Evolutionary conservation across 2,797 vertebrate species (phyloP).

Genomic region (Sebastes diploproa): DNA sequence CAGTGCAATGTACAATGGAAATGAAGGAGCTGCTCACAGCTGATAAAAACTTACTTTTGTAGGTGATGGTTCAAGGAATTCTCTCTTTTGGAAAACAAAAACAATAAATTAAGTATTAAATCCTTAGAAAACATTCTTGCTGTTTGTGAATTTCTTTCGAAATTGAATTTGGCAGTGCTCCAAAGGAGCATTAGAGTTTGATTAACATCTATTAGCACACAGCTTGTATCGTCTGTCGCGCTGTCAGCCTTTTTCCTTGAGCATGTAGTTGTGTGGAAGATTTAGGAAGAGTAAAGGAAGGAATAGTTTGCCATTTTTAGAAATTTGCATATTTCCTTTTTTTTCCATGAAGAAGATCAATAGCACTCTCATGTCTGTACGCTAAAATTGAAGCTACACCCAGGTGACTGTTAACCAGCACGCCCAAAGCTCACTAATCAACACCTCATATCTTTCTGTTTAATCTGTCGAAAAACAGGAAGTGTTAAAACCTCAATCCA

Average conservation of each 20-base stretch:
- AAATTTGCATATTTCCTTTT: neutral
- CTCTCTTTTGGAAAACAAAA: neutral
- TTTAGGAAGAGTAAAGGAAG: neutral
- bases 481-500: neutral
- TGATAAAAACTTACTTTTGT: neutral
- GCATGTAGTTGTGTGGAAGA: neutral
- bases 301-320: neutral
- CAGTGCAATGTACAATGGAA: neutral
- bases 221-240: neutral
- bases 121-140: neutral
- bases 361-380: neutral
- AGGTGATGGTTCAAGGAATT: neutral
- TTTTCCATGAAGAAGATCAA: neutral
- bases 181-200: neutral
- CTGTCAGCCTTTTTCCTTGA: neutral
- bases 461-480: neutral
- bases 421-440: neutral
- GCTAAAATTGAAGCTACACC: neutral
- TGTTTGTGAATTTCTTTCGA: neutral
- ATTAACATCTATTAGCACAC: neutral
- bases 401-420: neutral
- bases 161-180: neutral
- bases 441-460: neutral
- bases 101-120: conserved; percentile 32
- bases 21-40: neutral